Base-by-base conservation (phyloP, 2,888 invertebrate genomes). In the Himalopsyche kuldschensis region DNA sequence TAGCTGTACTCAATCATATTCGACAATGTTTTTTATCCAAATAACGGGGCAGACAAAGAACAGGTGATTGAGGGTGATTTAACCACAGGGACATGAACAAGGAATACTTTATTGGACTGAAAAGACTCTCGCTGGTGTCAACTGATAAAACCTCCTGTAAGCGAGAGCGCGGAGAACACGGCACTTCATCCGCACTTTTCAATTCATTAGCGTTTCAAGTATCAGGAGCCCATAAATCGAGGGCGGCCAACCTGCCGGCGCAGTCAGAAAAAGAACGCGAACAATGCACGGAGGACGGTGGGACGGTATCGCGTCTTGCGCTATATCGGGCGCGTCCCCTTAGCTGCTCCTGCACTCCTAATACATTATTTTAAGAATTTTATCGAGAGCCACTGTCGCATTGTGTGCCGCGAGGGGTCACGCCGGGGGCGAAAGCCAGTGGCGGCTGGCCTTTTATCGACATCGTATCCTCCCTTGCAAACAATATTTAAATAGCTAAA, bases 311-410 rank as follows among this genome's bases (percentile, higher is more conserved):
- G 81, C 78, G 47, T 63, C 81, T 78, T 79, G 84, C 78, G 81
- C 84, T 81, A 81, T 84, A 84, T 84, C 78, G 82, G 85, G 76
- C 82, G 77, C 78, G 80, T 75, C 77, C 83, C 84, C 82, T 82
- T 83, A 75, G 79, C 79, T 63, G 80, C 81, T 75, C 78, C 82
- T 84, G 84, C 84, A 78, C 84, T 80, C 81, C 82, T 84, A 84
- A 85, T 86, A 85, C 86, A 86, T 86, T 86, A 86, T 86, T 86
- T 86, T 85, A 86, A 85, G 86, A 85, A 86, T 86, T 84, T 86
- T 86, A 86, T 86, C 86, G 82, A 79, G 82, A 78, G 80, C 77
- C 85, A 86, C 84, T 86, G 86, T 86, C 86, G 86, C 85, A 86
- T 86, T 86, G 86, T 86, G 82, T 84, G 82, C 86, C 80, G 81